Evolutionary conservation across 2,113 vertebrate genomes (phyloP), one percentile per base, ranked within the genome.

Genomic region (Prochilodus magdalenae): DNA sequence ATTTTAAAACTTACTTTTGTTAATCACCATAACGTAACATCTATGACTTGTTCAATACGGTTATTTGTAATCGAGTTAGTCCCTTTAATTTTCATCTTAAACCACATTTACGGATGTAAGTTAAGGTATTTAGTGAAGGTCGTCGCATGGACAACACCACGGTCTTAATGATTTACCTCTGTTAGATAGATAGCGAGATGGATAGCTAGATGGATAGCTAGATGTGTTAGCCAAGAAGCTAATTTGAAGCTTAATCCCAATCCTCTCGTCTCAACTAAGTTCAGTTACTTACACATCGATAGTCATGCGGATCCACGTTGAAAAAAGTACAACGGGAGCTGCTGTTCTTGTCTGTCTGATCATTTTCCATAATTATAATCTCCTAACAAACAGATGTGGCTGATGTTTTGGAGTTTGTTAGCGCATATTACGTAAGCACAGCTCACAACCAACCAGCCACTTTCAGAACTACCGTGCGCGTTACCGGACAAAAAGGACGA

Each of bases 241-340:
- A 22, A 4, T 22, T 5, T 22, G 18, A 0, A 22, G 53, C 20
- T 22, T 22, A 22, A 3, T 6, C 3, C 0, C 53, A 55, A 13
- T 51, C 16, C 33, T n/a, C 47, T 62, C 22, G 47, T 30, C 40
- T 65, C 27, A 74, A 14, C 44, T 55, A 4, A 55, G 53, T 20
- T 22, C 22, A 44, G 11, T 66, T 83, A 95, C 94, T 94, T 92
- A 95, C 94, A 87, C 94, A 94, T 90, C 85, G 89, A 87, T 93
- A 92, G 77, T 94, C 93, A 26, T 92, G 89, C 53, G 90, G 88
- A 0, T 86, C 69, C 63, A 88, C 78, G 5, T 86, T 92, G 85
- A 94, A 91, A 72, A 90, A 88, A 73, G 86, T 85, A 75, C 94
- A 94, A 26, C 87, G 85, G 66, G 89, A 89, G 30, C 79, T 88